These are phyloP conservation scores for Hypsibius dujardini DNA, from an alignment of 1,140 invertebrate species.

Conservation along the genomic window DNA sequence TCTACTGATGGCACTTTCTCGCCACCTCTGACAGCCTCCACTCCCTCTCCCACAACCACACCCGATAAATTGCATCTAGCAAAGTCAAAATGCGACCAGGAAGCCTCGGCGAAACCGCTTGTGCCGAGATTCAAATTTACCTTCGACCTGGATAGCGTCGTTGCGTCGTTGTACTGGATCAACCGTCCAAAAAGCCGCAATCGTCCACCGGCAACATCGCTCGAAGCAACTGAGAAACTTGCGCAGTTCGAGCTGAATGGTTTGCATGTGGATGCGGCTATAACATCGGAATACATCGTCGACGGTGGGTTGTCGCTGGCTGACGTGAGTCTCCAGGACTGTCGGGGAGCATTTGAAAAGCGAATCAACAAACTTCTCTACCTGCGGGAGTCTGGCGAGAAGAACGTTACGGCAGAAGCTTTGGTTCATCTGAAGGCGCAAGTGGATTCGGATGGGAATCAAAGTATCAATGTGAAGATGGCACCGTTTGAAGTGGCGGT, in stretches of 20 bases:
- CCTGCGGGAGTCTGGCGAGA: neutral
- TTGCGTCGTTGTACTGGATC: neutral
- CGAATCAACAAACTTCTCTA: conserved; percentile 1
- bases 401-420: neutral
- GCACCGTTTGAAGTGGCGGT: neutral
- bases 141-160: neutral
- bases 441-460: neutral
- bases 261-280: neutral
- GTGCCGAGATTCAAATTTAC: conserved; percentile 12
- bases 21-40: too few relatives aligned
- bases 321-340: neutral
- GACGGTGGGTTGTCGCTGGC: neutral
- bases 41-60: too few relatives aligned
- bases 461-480: neutral
- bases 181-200: neutral
- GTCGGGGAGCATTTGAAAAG: neutral
- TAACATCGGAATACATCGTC: neutral
- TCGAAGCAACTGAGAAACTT: neutral
- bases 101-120: neutral
- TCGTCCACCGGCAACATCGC: neutral
- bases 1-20: too few relatives aligned
- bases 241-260: neutral
- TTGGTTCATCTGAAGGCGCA: conserved; percentile 1
- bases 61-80: too few relatives aligned
- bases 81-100: too few relatives aligned